Conservation (phyloP, 1,140 invertebrate genomes). For the Chrysoperla carnea region DNA sequence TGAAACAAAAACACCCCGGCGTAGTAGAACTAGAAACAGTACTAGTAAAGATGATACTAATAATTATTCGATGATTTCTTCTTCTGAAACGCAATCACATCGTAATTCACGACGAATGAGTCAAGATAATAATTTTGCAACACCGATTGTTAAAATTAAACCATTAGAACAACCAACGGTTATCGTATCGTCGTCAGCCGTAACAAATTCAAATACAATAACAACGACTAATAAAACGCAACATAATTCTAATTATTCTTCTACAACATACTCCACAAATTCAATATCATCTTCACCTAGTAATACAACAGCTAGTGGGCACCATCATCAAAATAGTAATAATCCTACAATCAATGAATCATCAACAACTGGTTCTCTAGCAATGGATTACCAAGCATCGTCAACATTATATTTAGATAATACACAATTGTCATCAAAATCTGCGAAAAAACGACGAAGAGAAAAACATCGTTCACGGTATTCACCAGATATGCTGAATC, state of each 20-base stretch:
- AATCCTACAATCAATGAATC: neutral
- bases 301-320: neutral
- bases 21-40: slow-evolving; percentile 53
- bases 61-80: neutral
- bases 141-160: slow-evolving; percentile 38
- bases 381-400: neutral
- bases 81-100: no score
- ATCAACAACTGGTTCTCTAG: neutral
- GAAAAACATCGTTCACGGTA: slow-evolving; percentile 50
- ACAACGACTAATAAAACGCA: slow-evolving; percentile 1
- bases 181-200: slow-evolving; percentile 13
- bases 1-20: slow-evolving; percentile 57
- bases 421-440: slow-evolving; percentile 6
- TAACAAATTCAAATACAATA: neutral
- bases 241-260: slow-evolving; percentile 5
- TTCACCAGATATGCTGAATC: slow-evolving; percentile 39
- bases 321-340: slow-evolving; percentile 13
- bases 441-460: slow-evolving; percentile 39
- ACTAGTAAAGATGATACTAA: slow-evolving; percentile 18
- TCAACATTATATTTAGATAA: neutral
- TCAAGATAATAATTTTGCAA: slow-evolving; percentile 16
- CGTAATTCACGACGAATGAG: slow-evolving; percentile 4
- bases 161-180: slow-evolving; percentile 26
- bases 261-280: slow-evolving; percentile 4
- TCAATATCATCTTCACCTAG: slow-evolving; percentile 2